These are phyloP conservation scores for Pelochelys cantorii DNA, from an alignment of 2,797 vertebrate genomes.

Conservation along the genomic window DNA sequence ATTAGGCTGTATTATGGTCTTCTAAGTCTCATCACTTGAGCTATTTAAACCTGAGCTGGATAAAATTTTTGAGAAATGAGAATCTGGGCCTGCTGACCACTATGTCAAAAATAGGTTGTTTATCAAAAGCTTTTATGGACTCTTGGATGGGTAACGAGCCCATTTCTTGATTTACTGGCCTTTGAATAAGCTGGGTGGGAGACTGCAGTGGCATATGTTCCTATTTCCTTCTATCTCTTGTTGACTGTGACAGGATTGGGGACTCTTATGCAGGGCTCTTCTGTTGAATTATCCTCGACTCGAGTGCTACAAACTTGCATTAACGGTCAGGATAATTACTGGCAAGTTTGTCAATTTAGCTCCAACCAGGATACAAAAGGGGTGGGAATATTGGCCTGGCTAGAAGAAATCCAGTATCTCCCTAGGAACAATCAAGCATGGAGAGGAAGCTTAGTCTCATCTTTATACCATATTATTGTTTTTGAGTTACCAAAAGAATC, in stretches of 20 bases:
- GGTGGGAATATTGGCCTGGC: fast-evolving
- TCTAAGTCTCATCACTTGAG: background rate
- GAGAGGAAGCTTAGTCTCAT: background rate
- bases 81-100: slow-evolving; percentile 60
- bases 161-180: slow-evolving; percentile 68
- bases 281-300: slow-evolving; percentile 25
- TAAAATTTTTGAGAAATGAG: background rate
- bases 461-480: fast-evolving
- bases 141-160: slow-evolving; percentile 30
- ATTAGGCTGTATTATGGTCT: background rate
- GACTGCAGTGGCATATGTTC: slow-evolving; percentile 61
- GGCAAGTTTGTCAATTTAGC: slow-evolving; percentile 12
- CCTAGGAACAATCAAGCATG: no score
- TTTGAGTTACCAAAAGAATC: background rate
- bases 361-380: fast-evolving
- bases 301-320: slow-evolving; percentile 34
- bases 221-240: background rate
- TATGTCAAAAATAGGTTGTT: slow-evolving; percentile 34
- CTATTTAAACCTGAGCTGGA: background rate
- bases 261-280: slow-evolving; percentile 44
- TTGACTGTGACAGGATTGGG: slow-evolving; percentile 55
- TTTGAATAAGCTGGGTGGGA: slow-evolving; percentile 64
- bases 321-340: slow-evolving; percentile 27
- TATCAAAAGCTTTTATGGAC: background rate
- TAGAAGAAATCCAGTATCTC: background rate